Evolutionary conservation across 2,797 vertebrate genomes (phyloP).

Genomic region (Otus scops): DNA sequence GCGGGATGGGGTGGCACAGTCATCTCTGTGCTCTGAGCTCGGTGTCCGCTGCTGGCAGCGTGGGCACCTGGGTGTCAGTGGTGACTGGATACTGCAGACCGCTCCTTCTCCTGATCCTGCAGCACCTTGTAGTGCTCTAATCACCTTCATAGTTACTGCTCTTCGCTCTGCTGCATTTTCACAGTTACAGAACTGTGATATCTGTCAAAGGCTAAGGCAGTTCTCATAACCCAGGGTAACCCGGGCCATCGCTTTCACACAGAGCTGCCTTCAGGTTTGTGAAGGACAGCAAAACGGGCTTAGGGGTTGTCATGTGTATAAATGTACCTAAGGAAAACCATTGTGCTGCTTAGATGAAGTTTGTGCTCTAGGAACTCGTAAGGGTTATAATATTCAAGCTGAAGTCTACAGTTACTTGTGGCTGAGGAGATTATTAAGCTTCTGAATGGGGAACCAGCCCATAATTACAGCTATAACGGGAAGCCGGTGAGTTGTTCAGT

Average conservation of each 20-base stretch:
- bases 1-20: background rate
- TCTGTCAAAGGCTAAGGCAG: background rate
- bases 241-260: fast-evolving
- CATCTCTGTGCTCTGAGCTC: background rate
- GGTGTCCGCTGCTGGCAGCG: fast-evolving
- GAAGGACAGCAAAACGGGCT: background rate
- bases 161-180: background rate
- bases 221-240: background rate
- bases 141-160: fast-evolving
- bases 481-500: background rate
- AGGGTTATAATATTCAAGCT: background rate
- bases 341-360: background rate
- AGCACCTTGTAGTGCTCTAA: fast-evolving
- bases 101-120: background rate
- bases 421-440: background rate
- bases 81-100: background rate
- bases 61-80: background rate
- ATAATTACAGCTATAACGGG: background rate
- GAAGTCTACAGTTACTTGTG: background rate
- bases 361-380: background rate
- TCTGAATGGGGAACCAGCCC: background rate
- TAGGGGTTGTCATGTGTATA: background rate
- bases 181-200: fast-evolving
- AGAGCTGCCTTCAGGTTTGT: fast-evolving
- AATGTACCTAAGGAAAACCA: background rate